Percentiles rank a stretch among this genome's conserved stretches.
These are phyloP conservation scores for Synchiropus splendidus DNA, from an alignment of 2,113 vertebrate genomes.

Conservation along the genomic window DNA sequence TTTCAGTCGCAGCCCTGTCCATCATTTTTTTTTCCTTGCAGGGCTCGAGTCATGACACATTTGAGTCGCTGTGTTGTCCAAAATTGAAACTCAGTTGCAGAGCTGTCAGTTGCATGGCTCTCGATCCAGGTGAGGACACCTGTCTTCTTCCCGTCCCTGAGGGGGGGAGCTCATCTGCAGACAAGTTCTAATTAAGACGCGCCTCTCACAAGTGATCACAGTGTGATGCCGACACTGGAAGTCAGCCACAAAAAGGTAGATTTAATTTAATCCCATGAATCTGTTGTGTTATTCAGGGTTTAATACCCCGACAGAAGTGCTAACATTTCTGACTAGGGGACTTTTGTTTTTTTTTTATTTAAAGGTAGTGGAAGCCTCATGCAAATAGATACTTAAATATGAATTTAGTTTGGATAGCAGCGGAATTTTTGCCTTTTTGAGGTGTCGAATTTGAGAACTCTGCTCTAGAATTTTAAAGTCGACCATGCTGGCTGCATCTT, in stretches of 20 bases:
- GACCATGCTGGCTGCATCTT: no score
- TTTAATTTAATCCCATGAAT: no score
- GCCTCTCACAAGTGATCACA: conserved; percentile 45
- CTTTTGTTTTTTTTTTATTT: no score
- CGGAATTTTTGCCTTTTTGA: no score
- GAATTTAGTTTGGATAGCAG: no score
- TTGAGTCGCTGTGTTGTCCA: conserved; percentile 17
- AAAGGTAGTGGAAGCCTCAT: no score
- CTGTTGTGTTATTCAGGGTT: no score
- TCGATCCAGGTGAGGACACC: conserved; percentile 17
- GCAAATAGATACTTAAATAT: no score
- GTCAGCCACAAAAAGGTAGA: conserved; percentile 30
- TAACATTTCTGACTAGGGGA: no score
- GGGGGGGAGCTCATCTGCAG: conserved; percentile 29
- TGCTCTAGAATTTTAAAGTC: no score
- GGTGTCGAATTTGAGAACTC: no score
- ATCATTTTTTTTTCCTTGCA: conserved; percentile 15
- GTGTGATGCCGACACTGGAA: conserved; percentile 32
- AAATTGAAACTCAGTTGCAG: conserved; percentile 29
- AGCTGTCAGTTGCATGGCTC: conserved; percentile 23
- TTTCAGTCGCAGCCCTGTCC: conserved; percentile 24
- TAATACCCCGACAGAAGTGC: no score
- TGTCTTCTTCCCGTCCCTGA: conserved; percentile 43
- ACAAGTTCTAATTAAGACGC: conserved; percentile 56
- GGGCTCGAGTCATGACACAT: conserved; percentile 36